These are phyloP conservation scores for Acleris sparsana DNA, from an alignment of 2,888 invertebrate species.

Conservation along the genomic window DNA sequence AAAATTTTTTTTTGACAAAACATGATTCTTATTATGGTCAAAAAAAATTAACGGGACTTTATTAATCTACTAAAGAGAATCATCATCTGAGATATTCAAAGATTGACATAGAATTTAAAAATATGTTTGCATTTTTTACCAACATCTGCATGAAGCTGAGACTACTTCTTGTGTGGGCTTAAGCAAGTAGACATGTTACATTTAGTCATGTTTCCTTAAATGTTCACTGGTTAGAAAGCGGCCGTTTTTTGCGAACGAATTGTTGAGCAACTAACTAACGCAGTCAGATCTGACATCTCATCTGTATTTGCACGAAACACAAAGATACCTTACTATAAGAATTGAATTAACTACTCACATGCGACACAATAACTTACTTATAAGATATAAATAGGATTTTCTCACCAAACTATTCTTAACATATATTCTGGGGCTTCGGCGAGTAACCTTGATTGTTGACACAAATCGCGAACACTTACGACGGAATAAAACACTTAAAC, in stretches of 20 bases:
- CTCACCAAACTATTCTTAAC: constrained; percentile 44
- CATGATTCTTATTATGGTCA: too few species aligned
- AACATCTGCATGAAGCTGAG: neutral
- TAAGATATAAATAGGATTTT: constrained; percentile 31
- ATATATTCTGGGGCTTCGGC: constrained; percentile 44
- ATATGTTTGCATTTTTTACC: neutral
- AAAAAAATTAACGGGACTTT: too few species aligned
- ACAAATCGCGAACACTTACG: constrained; percentile 46
- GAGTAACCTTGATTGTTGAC: constrained; percentile 58
- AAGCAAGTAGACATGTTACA: constrained; percentile 22
- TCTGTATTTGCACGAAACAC: neutral
- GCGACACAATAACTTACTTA: neutral
- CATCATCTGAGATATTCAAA: too few species aligned
- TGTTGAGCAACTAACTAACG: constrained; percentile 24
- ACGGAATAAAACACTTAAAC: constrained; percentile 35
- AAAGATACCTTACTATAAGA: neutral
- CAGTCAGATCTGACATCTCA: neutral
- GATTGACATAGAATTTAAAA: too few species aligned
- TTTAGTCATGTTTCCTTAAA: constrained; percentile 50
- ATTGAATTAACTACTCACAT: neutral
- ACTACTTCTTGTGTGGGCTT: constrained; percentile 2
- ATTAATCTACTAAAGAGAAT: too few species aligned
- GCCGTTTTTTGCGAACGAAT: constrained; percentile 29
- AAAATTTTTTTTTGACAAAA: too few species aligned
- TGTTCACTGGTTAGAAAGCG: constrained; percentile 56